Evolutionary conservation across 2,797 vertebrate species (phyloP).

Genomic region (Protonibea diacanthus): DNA sequence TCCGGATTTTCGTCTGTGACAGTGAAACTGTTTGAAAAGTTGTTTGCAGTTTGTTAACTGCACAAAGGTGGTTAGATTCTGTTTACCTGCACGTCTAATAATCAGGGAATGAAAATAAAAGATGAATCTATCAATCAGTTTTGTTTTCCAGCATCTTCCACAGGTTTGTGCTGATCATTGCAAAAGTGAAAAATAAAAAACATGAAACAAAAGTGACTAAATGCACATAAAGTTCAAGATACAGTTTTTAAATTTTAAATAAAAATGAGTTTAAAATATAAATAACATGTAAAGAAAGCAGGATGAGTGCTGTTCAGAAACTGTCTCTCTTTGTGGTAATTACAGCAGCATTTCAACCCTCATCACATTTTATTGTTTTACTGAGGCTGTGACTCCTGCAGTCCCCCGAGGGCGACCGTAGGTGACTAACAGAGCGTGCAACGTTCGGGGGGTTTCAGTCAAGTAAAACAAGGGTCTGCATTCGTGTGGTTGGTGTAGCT

Average conservation of each 20-base stretch:
- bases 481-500: conserved; percentile 8
- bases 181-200: background rate
- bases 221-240: no score
- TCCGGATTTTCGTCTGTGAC: no score
- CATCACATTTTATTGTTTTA: conserved; percentile 36
- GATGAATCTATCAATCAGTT: background rate
- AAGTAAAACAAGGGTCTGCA: background rate
- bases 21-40: no score
- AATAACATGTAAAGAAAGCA: background rate
- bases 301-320: background rate
- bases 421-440: background rate
- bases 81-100: background rate
- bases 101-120: background rate
- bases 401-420: background rate
- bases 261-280: background rate
- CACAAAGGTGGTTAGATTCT: background rate
- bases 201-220: background rate
- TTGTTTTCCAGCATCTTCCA: background rate
- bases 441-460: background rate
- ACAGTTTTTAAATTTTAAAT: background rate
- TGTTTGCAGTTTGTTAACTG: background rate
- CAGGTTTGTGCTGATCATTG: background rate
- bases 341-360: conserved; percentile 8
- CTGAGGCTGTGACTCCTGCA: background rate
- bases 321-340: background rate